phyloP scores from a whole-genome alignment of 2,888 invertebrate species.

The Cataglyphis rosenhaueri region DNA sequence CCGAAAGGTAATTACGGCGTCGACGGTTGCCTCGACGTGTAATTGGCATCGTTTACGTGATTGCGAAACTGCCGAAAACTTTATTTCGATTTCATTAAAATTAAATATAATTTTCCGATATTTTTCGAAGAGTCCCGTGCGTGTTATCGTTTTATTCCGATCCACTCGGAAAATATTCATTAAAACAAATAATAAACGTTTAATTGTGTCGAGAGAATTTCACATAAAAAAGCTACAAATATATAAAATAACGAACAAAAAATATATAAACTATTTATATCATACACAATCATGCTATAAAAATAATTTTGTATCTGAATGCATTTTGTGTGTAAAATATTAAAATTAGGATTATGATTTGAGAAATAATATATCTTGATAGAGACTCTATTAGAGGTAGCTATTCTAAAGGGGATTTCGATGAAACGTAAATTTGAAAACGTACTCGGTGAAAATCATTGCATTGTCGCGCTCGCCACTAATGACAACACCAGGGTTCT shows the following conservation, averaged over 20 bases:
- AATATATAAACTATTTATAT: background rate
- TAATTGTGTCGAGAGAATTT: background rate
- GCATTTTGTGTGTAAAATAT: background rate
- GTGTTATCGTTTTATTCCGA: background rate
- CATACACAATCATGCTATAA: background rate
- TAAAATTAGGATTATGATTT: background rate
- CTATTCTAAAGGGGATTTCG: background rate
- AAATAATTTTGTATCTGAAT: background rate
- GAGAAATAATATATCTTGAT: background rate
- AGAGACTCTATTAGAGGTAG: background rate
- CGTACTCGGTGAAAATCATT: constrained; percentile 67
- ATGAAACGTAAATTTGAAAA: constrained; percentile 69
- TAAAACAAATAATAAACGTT: background rate
- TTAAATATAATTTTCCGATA: constrained; percentile 33
- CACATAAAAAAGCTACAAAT: background rate
- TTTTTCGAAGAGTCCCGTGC: background rate
- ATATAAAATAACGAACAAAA: background rate
- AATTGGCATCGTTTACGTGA: constrained; percentile 53
- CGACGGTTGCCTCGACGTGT: constrained; percentile 50
- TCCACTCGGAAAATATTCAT: background rate
- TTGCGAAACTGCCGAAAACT: constrained; percentile 33
- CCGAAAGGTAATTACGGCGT: constrained; percentile 57
- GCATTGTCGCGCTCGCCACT: constrained; percentile 66
- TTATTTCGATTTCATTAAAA: constrained; percentile 49
- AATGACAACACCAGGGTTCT: constrained; percentile 80